Conservation (phyloP, 2,888 invertebrate species). For the Neoscelio sp. region DNA sequence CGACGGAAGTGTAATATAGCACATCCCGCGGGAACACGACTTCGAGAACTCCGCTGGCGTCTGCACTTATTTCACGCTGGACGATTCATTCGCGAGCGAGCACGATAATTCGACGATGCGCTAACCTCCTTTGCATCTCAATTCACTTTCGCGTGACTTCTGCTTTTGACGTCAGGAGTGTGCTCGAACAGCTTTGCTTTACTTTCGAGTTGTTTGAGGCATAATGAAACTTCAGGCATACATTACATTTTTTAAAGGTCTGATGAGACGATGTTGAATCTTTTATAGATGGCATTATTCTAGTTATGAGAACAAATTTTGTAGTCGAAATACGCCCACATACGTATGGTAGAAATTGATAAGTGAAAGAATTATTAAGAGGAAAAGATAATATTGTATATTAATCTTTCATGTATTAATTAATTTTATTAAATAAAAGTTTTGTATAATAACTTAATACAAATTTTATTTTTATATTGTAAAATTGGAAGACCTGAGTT, state of each 20-base stretch:
- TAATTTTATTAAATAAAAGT: too few species aligned
- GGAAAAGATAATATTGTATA: too few species aligned
- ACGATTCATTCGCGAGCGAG: slow-evolving; percentile 35
- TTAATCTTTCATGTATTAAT: too few species aligned
- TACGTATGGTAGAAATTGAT: too few species aligned
- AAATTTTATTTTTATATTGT: too few species aligned
- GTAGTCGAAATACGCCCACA: too few species aligned
- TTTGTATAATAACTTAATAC: too few species aligned
- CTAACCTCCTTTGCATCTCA: slow-evolving; percentile 48
- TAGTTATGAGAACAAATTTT: too few species aligned
- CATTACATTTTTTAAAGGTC: slow-evolving; percentile 12
- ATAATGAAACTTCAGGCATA: slow-evolving; percentile 34
- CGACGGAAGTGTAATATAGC: slow-evolving; percentile 20
- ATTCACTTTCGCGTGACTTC: slow-evolving; percentile 54
- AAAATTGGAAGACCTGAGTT: too few species aligned
- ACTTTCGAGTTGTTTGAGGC: slow-evolving; percentile 42
- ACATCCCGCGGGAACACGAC: slow-evolving; percentile 11
- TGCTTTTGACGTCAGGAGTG: slow-evolving; percentile 40
- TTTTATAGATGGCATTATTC: too few species aligned
- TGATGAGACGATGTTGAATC: slow-evolving; percentile 8
- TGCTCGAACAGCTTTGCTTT: slow-evolving; percentile 24
- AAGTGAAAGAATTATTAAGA: too few species aligned
- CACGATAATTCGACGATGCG: slow-evolving; percentile 67
- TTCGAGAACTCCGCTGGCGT: slow-evolving; percentile 6
- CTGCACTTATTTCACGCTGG: slow-evolving; percentile 41